phyloP scores from a whole-genome alignment of 1,140 invertebrate species.

The Venturia canescens region DNA sequence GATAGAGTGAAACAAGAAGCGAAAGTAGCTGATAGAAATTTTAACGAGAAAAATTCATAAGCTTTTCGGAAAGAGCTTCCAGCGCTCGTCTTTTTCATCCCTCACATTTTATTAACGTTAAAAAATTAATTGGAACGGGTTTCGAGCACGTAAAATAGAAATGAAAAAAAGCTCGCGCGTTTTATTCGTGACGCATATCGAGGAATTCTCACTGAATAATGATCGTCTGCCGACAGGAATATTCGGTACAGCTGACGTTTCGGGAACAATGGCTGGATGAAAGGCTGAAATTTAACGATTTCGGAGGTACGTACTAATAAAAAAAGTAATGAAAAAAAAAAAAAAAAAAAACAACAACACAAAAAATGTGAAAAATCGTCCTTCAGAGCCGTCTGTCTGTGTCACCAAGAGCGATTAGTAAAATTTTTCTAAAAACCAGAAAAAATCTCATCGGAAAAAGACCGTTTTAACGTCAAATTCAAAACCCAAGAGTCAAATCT shows the following conservation, averaged over 20 bases:
- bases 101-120: background rate
- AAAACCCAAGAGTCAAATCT: too few relatives aligned
- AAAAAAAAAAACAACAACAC: background rate
- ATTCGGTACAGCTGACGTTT: constrained; percentile 96
- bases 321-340: background rate
- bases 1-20: background rate
- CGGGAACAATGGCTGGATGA: constrained; percentile 97
- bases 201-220: constrained; percentile 45
- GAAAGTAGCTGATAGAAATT: background rate
- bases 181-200: background rate
- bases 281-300: constrained; percentile 92
- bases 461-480: too few relatives aligned
- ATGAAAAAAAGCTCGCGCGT: background rate
- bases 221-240: constrained; percentile 85
- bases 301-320: constrained; percentile 79
- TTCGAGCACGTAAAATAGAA: background rate
- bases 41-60: constrained; percentile 21
- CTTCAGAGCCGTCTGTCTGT: background rate
- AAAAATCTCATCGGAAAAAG: too few relatives aligned
- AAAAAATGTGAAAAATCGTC: background rate
- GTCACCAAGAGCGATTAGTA: background rate
- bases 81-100: background rate
- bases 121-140: constrained; percentile 1
- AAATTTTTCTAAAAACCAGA: too few relatives aligned
- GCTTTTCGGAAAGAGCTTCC: background rate